Conservation (phyloP, 2,797 vertebrate genomes). For the Channallabes apus region DNA sequence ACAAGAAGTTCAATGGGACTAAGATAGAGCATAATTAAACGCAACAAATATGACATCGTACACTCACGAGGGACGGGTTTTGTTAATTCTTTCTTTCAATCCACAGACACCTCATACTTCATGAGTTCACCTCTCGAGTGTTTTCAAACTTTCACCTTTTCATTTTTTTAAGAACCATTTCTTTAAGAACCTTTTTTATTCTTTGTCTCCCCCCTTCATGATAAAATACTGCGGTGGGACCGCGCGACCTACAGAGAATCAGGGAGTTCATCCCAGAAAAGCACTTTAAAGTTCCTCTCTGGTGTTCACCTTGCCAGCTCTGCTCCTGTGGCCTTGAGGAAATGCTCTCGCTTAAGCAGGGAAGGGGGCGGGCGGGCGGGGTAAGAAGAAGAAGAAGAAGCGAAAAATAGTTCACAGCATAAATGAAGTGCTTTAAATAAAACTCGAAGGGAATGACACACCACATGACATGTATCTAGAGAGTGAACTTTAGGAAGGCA, state of each 20-base stretch:
- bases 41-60: conserved; percentile 59
- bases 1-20: conserved; percentile 35
- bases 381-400: not conserved
- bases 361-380: not conserved
- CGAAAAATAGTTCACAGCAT: conserved; percentile 42
- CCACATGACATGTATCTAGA: conserved; percentile 8
- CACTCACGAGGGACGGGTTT: conserved; percentile 45
- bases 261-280: conserved; percentile 67
- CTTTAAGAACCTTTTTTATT: conserved; percentile 59
- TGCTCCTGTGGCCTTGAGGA: conserved; percentile 65
- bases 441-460: conserved; percentile 18
- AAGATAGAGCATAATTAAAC: conserved; percentile 51
- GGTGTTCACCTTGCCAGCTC: conserved; percentile 62
- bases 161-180: conserved; percentile 59
- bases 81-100: conserved; percentile 23
- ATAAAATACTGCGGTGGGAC: conserved; percentile 63
- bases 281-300: conserved; percentile 70
- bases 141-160: conserved; percentile 64
- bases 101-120: conserved; percentile 57
- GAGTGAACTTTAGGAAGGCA: not conserved
- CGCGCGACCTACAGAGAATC: conserved; percentile 71
- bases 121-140: conserved; percentile 66
- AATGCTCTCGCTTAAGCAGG: conserved; percentile 54
- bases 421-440: conserved; percentile 46
- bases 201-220: conserved; percentile 56